Evolutionary conservation across 2,888 invertebrate genomes (phyloP), one percentile per base, ranked within the genome.

Genomic region (Drosophila pegasa): DNA sequence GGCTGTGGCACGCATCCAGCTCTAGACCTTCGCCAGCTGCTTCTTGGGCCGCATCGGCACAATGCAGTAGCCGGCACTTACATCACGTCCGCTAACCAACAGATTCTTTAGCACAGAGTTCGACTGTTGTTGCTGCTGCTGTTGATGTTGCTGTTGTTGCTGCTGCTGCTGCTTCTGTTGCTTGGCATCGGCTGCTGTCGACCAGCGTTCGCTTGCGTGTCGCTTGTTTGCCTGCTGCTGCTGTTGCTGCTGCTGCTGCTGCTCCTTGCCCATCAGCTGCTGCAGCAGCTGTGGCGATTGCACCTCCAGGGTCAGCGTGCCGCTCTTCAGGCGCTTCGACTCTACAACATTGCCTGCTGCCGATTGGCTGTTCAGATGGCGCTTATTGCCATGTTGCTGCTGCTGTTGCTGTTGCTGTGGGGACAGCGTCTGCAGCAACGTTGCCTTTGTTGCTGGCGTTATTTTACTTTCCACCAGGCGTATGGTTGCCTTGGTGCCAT

Each of bases 51-150:
- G 93, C 92, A 94, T 93, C 89, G 95, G 95, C 92, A 96, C 95
- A 93, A 96, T 94, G 93, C 97, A 97, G 93, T 98, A 98, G 80
- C 98, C 98, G 83, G 97, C 96, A 93, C 96, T 96, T 92, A 97
- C 96, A 93, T 98, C 98, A 93, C 97, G 98, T 89, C 98, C 98
- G 94, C 97, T 97, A 93, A 98, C 96, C 93, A 98, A 94, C 85
- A 98, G 95, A 94, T 98, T 98, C 95, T 97, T 97, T 90, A 98
- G 95, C 91, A 98, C 98, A 51, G 92, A 92, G 45, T 92, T 91
- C 16, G 92, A 92, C 45, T 91, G 83, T 62, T 88, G 87, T 10
- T 85, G 87, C 7, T 86, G 81, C 3, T 80, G 79, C 71, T 43
- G 43, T 4, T 88, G 83, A 3, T 88, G 82, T 8, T 41, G 41